Conservation (phyloP, 2,797 vertebrate species). For the Ficedula albicollis region DNA sequence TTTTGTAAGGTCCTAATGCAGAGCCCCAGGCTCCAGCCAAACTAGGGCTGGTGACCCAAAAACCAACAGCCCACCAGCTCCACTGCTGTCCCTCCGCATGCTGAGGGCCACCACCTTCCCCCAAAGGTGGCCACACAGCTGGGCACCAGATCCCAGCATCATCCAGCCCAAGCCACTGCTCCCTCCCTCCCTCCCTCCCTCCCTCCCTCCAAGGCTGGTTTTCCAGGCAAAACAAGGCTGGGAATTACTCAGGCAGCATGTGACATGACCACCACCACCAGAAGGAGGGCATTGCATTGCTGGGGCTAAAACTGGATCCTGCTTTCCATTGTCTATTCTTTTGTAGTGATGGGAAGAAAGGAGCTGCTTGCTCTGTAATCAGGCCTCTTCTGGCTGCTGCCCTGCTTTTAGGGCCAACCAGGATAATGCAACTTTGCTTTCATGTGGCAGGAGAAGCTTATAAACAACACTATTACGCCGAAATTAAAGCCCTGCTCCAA, state of each 20-base stretch:
- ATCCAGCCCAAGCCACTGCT: not conserved
- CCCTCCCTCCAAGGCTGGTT: not conserved
- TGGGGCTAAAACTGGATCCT: conserved; percentile 33
- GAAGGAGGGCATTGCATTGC: not conserved
- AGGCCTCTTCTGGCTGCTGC: not conserved
- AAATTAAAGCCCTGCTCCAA: conserved; percentile 34
- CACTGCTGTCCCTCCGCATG: rapidly evolving
- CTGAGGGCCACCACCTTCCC: not conserved
- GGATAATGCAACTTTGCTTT: conserved; percentile 23
- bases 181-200: not conserved
- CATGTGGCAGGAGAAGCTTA: conserved; percentile 38
- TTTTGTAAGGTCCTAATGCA: not conserved
- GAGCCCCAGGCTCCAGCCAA: not conserved
- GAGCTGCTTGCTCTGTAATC: conserved; percentile 30
- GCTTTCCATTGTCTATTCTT: conserved; percentile 35
- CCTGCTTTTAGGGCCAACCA: not conserved
- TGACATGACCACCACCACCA: conserved; percentile 21
- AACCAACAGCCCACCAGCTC: not conserved
- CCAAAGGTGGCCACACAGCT: not conserved
- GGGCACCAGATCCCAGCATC: not conserved
- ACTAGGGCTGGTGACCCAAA: not conserved
- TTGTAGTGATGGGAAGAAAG: conserved; percentile 46
- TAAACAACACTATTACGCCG: not conserved
- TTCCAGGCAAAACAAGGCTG: conserved; percentile 26
- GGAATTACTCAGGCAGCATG: conserved; percentile 30